A percentile compares a stretch with the other conserved stretches of the same genome.
These are phyloP conservation scores for Meriones unguiculatus DNA, from an alignment of 2,113 vertebrate genomes.

Conservation along the genomic window DNA sequence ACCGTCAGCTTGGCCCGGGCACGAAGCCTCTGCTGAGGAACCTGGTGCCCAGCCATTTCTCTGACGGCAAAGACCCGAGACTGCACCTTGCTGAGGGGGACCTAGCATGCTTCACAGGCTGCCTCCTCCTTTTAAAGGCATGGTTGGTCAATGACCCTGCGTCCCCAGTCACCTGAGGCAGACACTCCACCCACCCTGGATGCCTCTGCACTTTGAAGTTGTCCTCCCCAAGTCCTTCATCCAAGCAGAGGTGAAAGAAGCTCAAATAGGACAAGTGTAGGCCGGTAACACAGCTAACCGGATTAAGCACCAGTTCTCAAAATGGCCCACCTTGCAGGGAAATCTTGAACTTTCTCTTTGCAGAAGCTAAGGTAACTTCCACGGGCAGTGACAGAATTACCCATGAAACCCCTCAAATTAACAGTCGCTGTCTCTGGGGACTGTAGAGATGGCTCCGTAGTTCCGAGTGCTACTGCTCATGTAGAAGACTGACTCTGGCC, in stretches of 20 bases:
- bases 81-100: fast-evolving
- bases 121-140: background rate
- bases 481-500: background rate
- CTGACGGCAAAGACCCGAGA: too few relatives aligned
- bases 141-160: background rate
- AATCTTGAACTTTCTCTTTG: background rate
- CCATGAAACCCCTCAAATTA: background rate
- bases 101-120: background rate
- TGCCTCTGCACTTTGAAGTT: background rate
- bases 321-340: background rate
- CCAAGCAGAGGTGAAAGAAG: background rate
- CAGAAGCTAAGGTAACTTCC: background rate
- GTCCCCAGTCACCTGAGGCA: background rate
- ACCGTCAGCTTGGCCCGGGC: too few relatives aligned
- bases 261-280: background rate
- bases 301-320: background rate
- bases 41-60: background rate
- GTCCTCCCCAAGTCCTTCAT: too few relatives aligned
- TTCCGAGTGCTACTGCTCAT: background rate
- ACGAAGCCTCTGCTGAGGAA: background rate
- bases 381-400: background rate
- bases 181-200: background rate
- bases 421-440: background rate
- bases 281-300: too few relatives aligned
- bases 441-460: background rate